Conservation (phyloP, 2,113 vertebrate species). For the Cinclus mexicanus region DNA sequence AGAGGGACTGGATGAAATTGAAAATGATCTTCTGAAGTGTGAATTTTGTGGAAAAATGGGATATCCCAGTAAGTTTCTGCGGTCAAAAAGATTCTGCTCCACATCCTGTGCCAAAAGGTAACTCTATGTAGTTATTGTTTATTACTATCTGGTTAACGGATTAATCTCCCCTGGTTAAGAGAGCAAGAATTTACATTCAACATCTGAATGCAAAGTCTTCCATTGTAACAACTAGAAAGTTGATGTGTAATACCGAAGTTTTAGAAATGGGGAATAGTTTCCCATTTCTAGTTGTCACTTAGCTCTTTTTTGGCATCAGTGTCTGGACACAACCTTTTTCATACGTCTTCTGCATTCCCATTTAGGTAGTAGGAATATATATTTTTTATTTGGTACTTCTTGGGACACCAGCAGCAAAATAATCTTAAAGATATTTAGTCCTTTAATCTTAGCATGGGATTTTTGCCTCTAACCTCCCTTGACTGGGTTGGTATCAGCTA, state of each 20-base stretch:
- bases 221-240: background rate
- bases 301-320: background rate
- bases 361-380: background rate
- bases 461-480: background rate
- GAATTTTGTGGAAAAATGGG: slow-evolving; percentile 96
- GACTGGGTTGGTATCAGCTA: background rate
- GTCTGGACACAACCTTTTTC: background rate
- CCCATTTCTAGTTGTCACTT: background rate
- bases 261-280: background rate
- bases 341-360: background rate
- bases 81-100: slow-evolving; percentile 96
- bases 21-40: slow-evolving; percentile 89
- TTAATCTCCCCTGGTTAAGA: background rate
- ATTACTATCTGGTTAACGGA: background rate
- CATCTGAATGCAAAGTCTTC: background rate
- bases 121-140: background rate
- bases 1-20: slow-evolving; percentile 84
- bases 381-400: background rate
- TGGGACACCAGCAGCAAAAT: background rate
- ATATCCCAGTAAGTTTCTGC: slow-evolving; percentile 89
- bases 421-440: background rate
- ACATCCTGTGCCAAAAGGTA: slow-evolving; percentile 96
- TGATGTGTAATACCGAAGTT: background rate
- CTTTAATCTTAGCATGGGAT: background rate
- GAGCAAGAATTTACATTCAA: background rate